Evolutionary conservation across 2,113 vertebrate genomes (phyloP), one percentile per base, ranked within the genome.

Genomic region (Crotalus tigris): DNA sequence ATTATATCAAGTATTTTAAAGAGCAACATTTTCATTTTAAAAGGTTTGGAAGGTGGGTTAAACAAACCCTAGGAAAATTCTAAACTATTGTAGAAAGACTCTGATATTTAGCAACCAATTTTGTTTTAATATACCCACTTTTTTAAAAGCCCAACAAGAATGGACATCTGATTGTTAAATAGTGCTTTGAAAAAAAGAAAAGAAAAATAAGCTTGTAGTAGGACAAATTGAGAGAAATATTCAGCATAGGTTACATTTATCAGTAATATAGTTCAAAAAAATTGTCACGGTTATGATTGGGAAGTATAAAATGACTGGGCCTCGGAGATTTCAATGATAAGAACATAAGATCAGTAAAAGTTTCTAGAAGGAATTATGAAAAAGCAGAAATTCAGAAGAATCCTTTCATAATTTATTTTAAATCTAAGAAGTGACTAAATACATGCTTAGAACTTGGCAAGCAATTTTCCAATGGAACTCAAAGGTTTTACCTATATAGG

Each of bases 11-110:
- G 93, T 95, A 94, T 96, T 96, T 96, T 93, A 97, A 97, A 96
- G 96, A 97, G 81, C 92, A 96, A 58, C 96, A 95, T 97, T 96
- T 97, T 86, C 93, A 96, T 96, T 97, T 97, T 95, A 88, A 96
- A 94, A 92, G 44, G 11, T 24, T 89, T 94, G 95, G 86, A 87
- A 88, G 29, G 10, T 44, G 88, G 23, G 12, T 8, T 91, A 64
- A 44, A 5, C 89, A 3, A 85, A 94, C 88, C 94, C 91, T 13
- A 0, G 0, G 61, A 26, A 2, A 19, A 46, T 90, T 2, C 29
- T 57, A 29, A 90, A 92, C 95, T 64, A 64, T 12, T 12, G 11
- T 86, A 57, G 13, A 3, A 87, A 23, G 55, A 44, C 21, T 93
- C 15, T 21, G 88, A 4, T 8, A 51, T 46, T 87, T 58, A 39